phyloP scores from a whole-genome alignment of 2,888 invertebrate genomes.

The Nemurella pictetii region DNA sequence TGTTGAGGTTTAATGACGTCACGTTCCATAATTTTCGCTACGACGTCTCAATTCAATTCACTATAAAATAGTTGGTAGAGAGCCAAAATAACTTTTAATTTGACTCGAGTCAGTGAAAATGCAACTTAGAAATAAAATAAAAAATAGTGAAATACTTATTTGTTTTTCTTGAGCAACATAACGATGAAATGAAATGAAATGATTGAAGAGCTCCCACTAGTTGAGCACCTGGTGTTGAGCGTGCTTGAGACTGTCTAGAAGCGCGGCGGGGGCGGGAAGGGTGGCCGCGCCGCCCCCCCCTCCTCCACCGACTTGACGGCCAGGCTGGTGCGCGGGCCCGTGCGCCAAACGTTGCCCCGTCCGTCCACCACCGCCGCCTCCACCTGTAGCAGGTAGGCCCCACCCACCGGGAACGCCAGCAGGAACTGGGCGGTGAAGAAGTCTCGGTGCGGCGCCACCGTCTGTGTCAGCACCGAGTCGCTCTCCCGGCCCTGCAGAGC shows the following conservation, averaged over 20 bases:
- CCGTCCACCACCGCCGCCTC: constrained; percentile 87
- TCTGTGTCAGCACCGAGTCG: constrained; percentile 67
- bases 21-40: no score
- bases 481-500: constrained; percentile 38
- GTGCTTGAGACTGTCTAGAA: background rate
- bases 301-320: constrained; percentile 76
- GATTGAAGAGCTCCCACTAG: no score
- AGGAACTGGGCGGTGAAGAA: constrained; percentile 94
- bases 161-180: no score
- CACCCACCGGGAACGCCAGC: constrained; percentile 68
- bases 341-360: constrained; percentile 83
- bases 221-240: no score
- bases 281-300: constrained; percentile 10
- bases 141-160: no score
- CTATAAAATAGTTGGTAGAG: no score
- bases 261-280: constrained; percentile 3
- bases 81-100: no score
- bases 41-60: no score
- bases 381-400: constrained; percentile 75
- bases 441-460: constrained; percentile 87
- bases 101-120: no score
- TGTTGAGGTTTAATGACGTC: no score
- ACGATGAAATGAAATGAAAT: no score
- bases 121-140: no score
- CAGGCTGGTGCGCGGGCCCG: constrained; percentile 78